Percentiles rank a stretch among this genome's conserved stretches.
Conservation (phyloP, 2,113 vertebrate species). For the Anguilla rostrata region DNA sequence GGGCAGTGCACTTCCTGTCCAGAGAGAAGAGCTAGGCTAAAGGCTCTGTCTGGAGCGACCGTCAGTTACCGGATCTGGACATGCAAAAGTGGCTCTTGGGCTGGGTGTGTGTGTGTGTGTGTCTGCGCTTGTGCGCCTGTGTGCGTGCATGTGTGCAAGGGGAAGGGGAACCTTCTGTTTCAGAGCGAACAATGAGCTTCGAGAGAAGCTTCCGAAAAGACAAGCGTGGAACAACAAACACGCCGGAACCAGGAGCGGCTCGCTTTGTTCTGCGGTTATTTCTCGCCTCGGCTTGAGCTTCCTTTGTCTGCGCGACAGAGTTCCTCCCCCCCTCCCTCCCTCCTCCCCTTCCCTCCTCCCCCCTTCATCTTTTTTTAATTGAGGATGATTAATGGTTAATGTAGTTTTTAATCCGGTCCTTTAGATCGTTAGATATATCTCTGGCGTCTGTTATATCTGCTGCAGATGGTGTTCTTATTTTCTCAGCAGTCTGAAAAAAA, state of each 20-base stretch:
- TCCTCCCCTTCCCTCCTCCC: not conserved
- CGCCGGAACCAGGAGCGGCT: not conserved
- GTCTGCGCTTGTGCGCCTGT: not conserved
- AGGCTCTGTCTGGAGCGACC: not conserved
- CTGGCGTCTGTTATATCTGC: not conserved
- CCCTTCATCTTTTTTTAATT: slow-evolving; percentile 4
- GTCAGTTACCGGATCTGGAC: not conserved
- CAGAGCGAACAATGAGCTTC: not conserved
- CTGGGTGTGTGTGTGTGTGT: not conserved
- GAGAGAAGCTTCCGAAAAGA: not conserved
- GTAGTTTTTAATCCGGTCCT: not conserved
- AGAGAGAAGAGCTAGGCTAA: not conserved
- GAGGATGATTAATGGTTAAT: slow-evolving; percentile 3
- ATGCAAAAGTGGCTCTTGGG: not conserved
- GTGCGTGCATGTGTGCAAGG: not conserved
- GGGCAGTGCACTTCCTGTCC: not conserved
- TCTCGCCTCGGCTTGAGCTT: not conserved
- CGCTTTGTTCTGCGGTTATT: not conserved
- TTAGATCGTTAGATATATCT: not conserved
- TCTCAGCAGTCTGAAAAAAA: not conserved
- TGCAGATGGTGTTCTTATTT: not conserved
- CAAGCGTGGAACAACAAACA: not conserved
- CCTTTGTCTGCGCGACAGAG: not conserved
- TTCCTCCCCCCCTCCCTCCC: not conserved
- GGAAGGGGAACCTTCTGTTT: not conserved